phyloP scores from a whole-genome alignment of 1,140 invertebrate species.

The Drosophila kurseongensis region DNA sequence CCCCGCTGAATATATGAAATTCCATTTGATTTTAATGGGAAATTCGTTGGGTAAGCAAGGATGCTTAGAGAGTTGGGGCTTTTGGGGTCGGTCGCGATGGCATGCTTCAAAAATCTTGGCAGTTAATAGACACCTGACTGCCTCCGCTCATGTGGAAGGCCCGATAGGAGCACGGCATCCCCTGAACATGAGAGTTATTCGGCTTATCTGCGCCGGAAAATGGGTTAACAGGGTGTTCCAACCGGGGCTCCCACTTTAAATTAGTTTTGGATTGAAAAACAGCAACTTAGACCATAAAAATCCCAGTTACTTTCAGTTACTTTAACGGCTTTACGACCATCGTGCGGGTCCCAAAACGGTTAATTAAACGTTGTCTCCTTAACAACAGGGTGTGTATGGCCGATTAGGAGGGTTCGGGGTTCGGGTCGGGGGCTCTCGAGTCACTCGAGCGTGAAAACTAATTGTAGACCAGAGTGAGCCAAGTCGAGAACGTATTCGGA shows the following conservation, averaged over 20 bases:
- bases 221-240: constrained; percentile 37
- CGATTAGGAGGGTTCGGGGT: background rate
- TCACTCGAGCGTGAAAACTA: constrained; percentile 65
- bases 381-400: constrained; percentile 47
- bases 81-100: constrained; percentile 17
- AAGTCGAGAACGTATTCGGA: constrained; percentile 28
- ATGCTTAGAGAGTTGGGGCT: background rate
- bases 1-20: constrained; percentile 55
- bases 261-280: constrained; percentile 30
- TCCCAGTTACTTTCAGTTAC: constrained; percentile 37
- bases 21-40: constrained; percentile 78
- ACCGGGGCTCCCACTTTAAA: constrained; percentile 9
- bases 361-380: constrained; percentile 67
- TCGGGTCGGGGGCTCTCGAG: background rate
- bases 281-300: constrained; percentile 26
- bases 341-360: constrained; percentile 49
- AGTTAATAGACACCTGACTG: constrained; percentile 55
- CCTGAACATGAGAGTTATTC: constrained; percentile 34
- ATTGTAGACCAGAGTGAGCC: constrained; percentile 43
- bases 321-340: constrained; percentile 47
- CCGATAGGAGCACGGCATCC: constrained; percentile 31
- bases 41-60: constrained; percentile 52
- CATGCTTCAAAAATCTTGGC: constrained; percentile 48
- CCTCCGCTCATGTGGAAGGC: constrained; percentile 38
- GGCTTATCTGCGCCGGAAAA: constrained; percentile 44